Evolutionary conservation across 2,797 vertebrate species (phyloP).

Genomic region (Prionace glauca): DNA sequence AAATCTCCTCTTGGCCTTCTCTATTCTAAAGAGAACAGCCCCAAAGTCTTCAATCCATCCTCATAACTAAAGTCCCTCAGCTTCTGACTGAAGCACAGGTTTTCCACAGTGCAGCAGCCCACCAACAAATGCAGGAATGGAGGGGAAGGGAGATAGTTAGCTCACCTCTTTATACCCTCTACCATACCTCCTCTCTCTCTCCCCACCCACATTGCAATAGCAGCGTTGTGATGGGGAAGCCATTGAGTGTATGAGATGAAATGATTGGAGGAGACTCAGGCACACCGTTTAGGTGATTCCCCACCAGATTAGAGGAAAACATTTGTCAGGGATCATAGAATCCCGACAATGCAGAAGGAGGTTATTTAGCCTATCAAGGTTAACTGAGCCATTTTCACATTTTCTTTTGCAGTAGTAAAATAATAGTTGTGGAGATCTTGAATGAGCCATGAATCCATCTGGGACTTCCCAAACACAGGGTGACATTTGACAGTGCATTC

Average conservation of each 20-base stretch:
- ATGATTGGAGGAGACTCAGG: not conserved
- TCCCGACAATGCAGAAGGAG: no score
- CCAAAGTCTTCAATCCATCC: no score
- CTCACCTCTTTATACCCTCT: not conserved
- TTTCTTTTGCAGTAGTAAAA: not conserved
- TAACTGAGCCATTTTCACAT: not conserved
- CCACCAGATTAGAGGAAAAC: not conserved
- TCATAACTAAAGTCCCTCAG: no score
- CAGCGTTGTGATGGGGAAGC: not conserved
- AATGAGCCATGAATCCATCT: not conserved
- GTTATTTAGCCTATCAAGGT: not conserved
- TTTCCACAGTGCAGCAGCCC: not conserved
- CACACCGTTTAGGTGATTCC: not conserved
- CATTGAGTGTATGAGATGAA: not conserved
- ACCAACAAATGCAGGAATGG: not conserved
- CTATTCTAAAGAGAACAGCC: no score
- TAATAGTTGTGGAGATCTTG: not conserved
- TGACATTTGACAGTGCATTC: no score
- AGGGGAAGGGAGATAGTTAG: not conserved
- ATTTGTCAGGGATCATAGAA: not conserved
- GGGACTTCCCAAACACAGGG: no score
- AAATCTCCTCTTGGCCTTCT: not conserved
- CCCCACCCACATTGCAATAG: not conserved
- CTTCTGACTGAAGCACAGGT: not conserved
- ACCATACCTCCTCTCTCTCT: not conserved